phyloP scores from a whole-genome alignment of 92 coral and sea anemone species.

The Porites lobata region DNA sequence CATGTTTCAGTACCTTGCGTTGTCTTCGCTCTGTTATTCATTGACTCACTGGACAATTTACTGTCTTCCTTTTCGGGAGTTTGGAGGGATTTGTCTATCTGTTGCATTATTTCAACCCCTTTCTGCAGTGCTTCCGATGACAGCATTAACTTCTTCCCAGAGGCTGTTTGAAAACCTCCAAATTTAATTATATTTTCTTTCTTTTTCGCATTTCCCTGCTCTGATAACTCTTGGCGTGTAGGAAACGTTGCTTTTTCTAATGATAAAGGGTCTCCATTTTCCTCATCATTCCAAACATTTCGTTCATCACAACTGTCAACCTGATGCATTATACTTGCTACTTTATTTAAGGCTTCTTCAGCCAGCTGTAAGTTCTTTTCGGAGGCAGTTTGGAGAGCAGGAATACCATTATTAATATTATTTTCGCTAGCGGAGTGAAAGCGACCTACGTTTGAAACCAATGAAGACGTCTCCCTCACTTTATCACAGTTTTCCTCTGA shows the following conservation, averaged over 20 bases:
- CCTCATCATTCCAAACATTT: not conserved
- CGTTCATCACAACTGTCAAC: conserved; percentile 3
- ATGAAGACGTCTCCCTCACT: not conserved
- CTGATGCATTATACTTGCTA: conserved; percentile 30
- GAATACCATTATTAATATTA: not conserved
- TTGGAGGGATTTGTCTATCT: conserved; percentile 6
- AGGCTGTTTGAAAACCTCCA: conserved; percentile 62
- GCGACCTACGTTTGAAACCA: not conserved
- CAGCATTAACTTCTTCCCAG: conserved; percentile 48
- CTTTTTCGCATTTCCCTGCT: not conserved
- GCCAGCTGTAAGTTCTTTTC: conserved; percentile 66
- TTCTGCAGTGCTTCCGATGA: conserved; percentile 49
- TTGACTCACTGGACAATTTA: too few relatives aligned
- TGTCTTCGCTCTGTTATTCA: not conserved
- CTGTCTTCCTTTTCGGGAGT: not conserved
- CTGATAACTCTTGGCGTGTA: not conserved
- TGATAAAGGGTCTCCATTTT: not conserved
- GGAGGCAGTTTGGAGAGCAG: conserved; percentile 77
- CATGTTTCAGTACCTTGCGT: not conserved
- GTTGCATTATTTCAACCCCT: conserved; percentile 10
- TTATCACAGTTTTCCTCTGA: not conserved
- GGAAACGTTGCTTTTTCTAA: not conserved
- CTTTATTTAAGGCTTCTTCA: conserved; percentile 72
- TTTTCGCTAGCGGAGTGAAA: not conserved
- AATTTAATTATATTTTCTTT: not conserved